These are phyloP conservation scores for Festucalex cinctus DNA, from an alignment of 2,113 vertebrate species.

Conservation along the genomic window DNA sequence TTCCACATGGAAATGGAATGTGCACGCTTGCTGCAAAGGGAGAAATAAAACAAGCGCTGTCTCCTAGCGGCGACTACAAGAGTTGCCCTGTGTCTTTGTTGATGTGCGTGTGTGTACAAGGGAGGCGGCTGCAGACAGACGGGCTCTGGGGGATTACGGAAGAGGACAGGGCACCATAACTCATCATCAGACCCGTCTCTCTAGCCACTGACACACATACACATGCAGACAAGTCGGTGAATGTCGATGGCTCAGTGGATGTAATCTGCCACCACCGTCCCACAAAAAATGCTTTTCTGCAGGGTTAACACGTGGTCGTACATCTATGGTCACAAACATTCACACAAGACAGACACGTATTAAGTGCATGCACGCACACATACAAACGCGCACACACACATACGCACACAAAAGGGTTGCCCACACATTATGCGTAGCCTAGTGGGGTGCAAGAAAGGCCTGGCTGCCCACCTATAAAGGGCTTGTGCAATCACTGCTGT, in stretches of 20 bases:
- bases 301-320: constrained; percentile 44
- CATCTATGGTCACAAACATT: constrained; percentile 42
- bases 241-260: constrained; percentile 68
- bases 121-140: constrained; percentile 67
- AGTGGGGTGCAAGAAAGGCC: no score
- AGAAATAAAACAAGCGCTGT: constrained; percentile 61
- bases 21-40: constrained; percentile 24
- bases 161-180: constrained; percentile 67
- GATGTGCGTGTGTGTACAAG: constrained; percentile 58
- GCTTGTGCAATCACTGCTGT: no score
- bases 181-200: constrained; percentile 54
- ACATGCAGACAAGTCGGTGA: constrained; percentile 62
- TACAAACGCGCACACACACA: constrained; percentile 7
- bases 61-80: constrained; percentile 40
- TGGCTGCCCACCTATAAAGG: no score
- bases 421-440: no score
- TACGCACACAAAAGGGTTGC: constrained; percentile 7
- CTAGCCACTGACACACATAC: constrained; percentile 54
- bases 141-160: constrained; percentile 70
- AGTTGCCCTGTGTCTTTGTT: constrained; percentile 51
- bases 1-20: constrained; percentile 8
- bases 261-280: constrained; percentile 62
- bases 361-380: not conserved
- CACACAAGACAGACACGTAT: constrained; percentile 33
- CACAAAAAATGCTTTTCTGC: constrained; percentile 64